phyloP scores from a whole-genome alignment of 2,797 vertebrate genomes.

The Anguilla pacifica region DNA sequence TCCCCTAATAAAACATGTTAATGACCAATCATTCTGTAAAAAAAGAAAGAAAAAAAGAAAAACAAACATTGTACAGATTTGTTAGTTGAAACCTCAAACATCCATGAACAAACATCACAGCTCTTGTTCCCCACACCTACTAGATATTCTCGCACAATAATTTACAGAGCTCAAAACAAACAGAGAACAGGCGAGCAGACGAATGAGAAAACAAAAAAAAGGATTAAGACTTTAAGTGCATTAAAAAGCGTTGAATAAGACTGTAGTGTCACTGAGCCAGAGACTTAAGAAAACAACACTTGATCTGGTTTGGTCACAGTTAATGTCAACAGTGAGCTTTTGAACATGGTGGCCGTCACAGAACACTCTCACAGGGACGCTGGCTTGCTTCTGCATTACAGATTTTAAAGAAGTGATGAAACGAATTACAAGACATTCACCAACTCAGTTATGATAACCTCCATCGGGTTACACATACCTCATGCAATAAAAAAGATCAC shows the following conservation, averaged over 20 bases:
- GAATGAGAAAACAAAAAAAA: conserved; percentile 65
- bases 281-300: conserved; percentile 44
- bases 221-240: conserved; percentile 72
- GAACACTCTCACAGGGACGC: conserved; percentile 44
- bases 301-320: conserved; percentile 66
- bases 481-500: conserved; percentile 53
- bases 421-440: conserved; percentile 48
- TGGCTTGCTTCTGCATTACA: conserved; percentile 33
- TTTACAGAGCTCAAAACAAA: conserved; percentile 53
- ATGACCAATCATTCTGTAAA: conserved; percentile 51
- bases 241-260: conserved; percentile 55
- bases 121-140: conserved; percentile 59
- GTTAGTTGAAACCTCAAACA: conserved; percentile 59
- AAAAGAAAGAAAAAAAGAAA: neutral
- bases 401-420: conserved; percentile 34
- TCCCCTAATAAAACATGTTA: conserved; percentile 49
- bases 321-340: conserved; percentile 56
- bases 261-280: neutral
- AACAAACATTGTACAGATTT: conserved; percentile 24
- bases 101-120: conserved; percentile 71
- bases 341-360: conserved; percentile 46
- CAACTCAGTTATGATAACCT: conserved; percentile 51
- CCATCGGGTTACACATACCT: conserved; percentile 29
- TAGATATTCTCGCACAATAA: conserved; percentile 69
- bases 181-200: conserved; percentile 41